These are phyloP conservation scores for Colossoma macropomum DNA, from an alignment of 2,113 vertebrate species.

Conservation along the genomic window DNA sequence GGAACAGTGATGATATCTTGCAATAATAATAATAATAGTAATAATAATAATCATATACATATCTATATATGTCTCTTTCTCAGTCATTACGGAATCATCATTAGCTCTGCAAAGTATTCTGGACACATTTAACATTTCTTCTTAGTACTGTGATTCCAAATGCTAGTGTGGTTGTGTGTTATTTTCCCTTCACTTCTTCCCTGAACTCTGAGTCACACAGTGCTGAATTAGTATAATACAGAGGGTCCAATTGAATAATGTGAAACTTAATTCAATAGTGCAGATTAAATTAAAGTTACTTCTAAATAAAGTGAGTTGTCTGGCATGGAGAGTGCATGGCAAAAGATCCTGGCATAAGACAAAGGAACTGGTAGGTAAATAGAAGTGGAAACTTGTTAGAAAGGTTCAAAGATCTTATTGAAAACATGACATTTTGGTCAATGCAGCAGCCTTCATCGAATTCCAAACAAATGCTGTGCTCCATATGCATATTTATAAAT, in stretches of 20 bases:
- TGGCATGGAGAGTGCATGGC: not conserved
- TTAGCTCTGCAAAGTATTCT: too few species aligned
- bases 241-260: not conserved
- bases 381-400: not conserved
- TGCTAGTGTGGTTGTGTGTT: too few species aligned
- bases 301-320: not conserved
- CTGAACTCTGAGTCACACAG: not conserved
- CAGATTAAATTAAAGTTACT: not conserved
- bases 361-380: not conserved
- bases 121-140: too few species aligned
- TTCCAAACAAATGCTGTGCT: not conserved
- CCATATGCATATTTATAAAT: not conserved
- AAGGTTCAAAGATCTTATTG: not conserved
- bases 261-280: not conserved
- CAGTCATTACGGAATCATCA: too few species aligned
- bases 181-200: not conserved
- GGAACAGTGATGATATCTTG: too few species aligned
- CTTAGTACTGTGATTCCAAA: too few species aligned
- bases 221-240: not conserved
- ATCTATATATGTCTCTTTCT: too few species aligned
- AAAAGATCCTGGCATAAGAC: not conserved
- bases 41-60: too few species aligned
- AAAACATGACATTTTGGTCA: not conserved
- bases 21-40: too few species aligned
- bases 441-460: not conserved